These are phyloP conservation scores for Xerus inauris DNA, from an alignment of 2,113 vertebrate species.

Conservation along the genomic window DNA sequence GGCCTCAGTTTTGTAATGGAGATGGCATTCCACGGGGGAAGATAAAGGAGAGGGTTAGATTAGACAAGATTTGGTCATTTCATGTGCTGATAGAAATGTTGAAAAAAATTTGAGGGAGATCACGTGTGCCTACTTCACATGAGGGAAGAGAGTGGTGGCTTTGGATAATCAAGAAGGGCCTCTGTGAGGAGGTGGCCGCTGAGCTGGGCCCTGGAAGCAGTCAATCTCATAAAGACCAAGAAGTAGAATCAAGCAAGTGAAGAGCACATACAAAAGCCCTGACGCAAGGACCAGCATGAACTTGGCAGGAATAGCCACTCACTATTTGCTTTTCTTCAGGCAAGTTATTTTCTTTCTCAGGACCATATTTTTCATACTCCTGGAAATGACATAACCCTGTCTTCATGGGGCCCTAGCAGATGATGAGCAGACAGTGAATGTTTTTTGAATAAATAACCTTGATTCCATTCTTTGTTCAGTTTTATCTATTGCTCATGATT, in stretches of 20 bases:
- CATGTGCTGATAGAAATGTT: not conserved
- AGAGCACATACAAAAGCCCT: not conserved
- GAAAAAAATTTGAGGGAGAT: not conserved
- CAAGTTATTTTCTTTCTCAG: not conserved
- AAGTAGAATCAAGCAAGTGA: not conserved
- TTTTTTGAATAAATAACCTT: not conserved
- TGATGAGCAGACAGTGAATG: not conserved
- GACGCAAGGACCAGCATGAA: not conserved
- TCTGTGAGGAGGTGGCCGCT: not conserved
- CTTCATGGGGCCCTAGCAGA: not conserved
- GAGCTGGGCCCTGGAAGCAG: not conserved
- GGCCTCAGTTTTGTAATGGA: not conserved
- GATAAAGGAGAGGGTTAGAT: not conserved
- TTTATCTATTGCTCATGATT: not conserved
- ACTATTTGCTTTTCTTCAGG: not conserved
- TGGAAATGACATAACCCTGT: not conserved
- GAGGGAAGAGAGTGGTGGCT: not conserved
- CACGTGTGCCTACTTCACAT: not conserved
- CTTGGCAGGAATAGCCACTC: not conserved
- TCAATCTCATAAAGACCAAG: not conserved
- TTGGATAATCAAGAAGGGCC: not conserved
- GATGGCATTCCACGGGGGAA: not conserved
- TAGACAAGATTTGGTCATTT: not conserved
- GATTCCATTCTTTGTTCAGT: conserved; percentile 26
- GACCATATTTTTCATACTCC: not conserved